Evolutionary conservation across 2,888 invertebrate genomes (phyloP).

Genomic region (Nomada ruficornis): DNA sequence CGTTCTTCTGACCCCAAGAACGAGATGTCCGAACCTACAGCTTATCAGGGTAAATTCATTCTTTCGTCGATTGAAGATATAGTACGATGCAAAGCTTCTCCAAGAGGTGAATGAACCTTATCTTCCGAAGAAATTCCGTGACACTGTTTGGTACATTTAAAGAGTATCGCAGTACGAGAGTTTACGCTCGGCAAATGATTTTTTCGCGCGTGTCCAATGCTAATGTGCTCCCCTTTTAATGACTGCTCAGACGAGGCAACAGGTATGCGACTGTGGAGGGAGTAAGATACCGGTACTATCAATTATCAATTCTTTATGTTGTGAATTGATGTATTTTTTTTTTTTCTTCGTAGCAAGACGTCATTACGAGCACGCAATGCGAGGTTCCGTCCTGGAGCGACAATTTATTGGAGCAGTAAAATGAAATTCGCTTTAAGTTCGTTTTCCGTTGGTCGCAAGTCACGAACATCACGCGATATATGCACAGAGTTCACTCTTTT

Average conservation of each 20-base stretch:
- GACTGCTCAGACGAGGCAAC: not conserved
- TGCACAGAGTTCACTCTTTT: not conserved
- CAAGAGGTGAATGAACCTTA: not conserved
- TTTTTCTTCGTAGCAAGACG: not conserved
- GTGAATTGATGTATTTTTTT: not conserved
- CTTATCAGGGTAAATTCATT: not conserved
- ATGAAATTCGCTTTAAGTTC: conserved; percentile 17
- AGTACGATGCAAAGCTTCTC: not conserved
- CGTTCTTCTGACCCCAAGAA: conserved; percentile 48
- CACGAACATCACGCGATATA: not conserved
- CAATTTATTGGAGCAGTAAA: conserved; percentile 28
- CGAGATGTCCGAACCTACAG: not conserved
- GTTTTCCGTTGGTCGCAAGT: conserved; percentile 10
- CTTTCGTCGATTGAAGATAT: not conserved
- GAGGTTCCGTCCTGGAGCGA: not conserved
- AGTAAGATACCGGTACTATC: conserved; percentile 50
- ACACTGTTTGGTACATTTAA: no score
- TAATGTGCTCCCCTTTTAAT: not conserved
- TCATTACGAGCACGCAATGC: conserved; percentile 43
- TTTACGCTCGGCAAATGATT: not conserved
- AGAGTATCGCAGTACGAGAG: not conserved
- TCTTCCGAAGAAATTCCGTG: no score
- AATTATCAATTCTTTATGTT: conserved; percentile 41
- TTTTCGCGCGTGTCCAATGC: not conserved
- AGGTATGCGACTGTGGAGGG: conserved; percentile 12